Evolutionary conservation across 2,797 vertebrate species (phyloP), one percentile per base, ranked within the genome.

Genomic region (Coracias cyanogaster): DNA sequence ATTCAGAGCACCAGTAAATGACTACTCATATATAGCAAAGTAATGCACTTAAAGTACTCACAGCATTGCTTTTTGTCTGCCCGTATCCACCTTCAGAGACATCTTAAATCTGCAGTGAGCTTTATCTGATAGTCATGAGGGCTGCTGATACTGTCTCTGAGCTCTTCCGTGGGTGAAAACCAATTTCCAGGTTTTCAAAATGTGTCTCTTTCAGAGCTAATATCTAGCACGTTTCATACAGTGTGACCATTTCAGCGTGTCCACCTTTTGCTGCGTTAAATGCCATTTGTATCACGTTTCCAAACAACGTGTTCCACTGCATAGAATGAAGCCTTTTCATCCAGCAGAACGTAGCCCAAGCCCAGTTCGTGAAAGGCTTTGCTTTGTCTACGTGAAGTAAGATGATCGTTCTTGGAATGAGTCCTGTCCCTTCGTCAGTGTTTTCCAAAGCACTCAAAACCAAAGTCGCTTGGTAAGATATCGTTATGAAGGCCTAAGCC

Each of bases 271-370:
- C 52, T 52, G 45, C 0, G 0, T 55, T 62, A 78, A 66, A 74
- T n/a, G 72, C 54, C 7, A 0, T 49, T 74, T 65, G 22, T 54
- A 48, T 79, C 78, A 16, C 29, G 0, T 79, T 82, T 90, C 66
- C 66, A 89, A 82, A 72, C 89, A 62, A 49, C 6, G 79, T 67
- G 65, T 51, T 81, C 85, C 62, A 11, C 43, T 62, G 82, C 82
- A 39, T 6, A 70, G 72, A 94, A 76, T 62, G 84, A 73, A 91
- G 67, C 55, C 89, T 93, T 95, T 91, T 91, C 86, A 64, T 58
- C 4, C 24, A 46, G 3, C 45, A 57, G 73, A 83, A 60, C 12
- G 49, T 45, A 74, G 77, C 65, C 52, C 78, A 72, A 62, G 43
- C 39, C 80, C 51, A n/a, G 7, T 6, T 79, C 48, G 7, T 77